Percentiles rank a stretch among this genome's conserved stretches.
Conservation (phyloP, 2,888 invertebrate genomes). For the Eristalinus sepulchralis region DNA sequence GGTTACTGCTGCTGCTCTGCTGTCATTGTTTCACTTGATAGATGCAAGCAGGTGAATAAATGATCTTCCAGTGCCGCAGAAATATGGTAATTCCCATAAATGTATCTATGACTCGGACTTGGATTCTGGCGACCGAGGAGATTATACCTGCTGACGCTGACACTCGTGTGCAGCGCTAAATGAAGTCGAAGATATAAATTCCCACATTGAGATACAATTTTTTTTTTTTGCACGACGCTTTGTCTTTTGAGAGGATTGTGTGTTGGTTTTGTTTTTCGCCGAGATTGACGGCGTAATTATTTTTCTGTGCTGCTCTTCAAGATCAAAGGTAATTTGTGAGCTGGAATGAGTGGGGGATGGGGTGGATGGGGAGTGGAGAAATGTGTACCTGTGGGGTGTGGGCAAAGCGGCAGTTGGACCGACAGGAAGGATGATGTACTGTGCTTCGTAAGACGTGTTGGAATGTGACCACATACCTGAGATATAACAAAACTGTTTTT, state of each 20-base stretch:
- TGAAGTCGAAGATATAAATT: slow-evolving; percentile 5
- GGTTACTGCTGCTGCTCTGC: background rate
- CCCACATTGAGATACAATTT: slow-evolving; percentile 26
- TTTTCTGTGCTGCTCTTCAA: slow-evolving; percentile 17
- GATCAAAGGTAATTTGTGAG: slow-evolving; percentile 27
- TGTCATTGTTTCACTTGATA: slow-evolving; percentile 5
- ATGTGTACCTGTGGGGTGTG: background rate
- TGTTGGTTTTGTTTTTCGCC: background rate
- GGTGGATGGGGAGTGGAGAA: background rate
- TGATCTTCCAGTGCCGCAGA: slow-evolving; percentile 59
- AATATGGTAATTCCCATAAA: slow-evolving; percentile 57
- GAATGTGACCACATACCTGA: background rate
- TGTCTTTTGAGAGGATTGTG: no score
- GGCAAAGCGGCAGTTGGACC: background rate
- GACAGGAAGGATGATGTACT: background rate
- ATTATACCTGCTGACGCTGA: background rate
- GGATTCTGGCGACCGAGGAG: background rate
- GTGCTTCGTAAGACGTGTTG: background rate
- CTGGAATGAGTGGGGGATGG: slow-evolving; percentile 22
- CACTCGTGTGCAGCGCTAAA: slow-evolving; percentile 2
- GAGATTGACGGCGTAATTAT: slow-evolving; percentile 24
- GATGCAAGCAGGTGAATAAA: slow-evolving; percentile 63
- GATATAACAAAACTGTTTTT: background rate
- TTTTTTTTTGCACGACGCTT: background rate
- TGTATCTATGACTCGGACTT: slow-evolving; percentile 29